These are phyloP conservation scores for Aproaerema taeniolella DNA, from an alignment of 2,888 invertebrate genomes.

Conservation along the genomic window DNA sequence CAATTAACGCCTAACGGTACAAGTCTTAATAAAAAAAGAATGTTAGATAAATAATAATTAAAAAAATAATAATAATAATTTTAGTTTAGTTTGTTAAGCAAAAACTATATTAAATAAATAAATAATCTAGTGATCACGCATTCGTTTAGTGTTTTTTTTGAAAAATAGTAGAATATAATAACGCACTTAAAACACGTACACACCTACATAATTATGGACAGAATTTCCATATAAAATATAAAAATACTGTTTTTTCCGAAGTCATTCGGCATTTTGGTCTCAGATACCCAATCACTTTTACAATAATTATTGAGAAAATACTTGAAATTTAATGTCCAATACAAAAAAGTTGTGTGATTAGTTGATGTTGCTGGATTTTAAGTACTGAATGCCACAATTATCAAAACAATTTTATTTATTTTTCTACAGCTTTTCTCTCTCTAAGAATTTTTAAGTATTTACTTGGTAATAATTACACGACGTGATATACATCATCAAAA, in stretches of 20 bases:
- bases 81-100: slow-evolving; percentile 10
- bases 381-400: too few relatives aligned
- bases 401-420: too few relatives aligned
- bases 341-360: too few relatives aligned
- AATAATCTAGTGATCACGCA: slow-evolving; percentile 11
- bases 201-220: too few relatives aligned
- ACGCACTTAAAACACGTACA: slow-evolving; percentile 8
- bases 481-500: too few relatives aligned
- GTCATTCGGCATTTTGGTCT: slow-evolving; percentile 33
- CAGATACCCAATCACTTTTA: slow-evolving; percentile 28
- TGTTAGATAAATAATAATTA: slow-evolving; percentile 16
- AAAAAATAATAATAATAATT: not conserved
- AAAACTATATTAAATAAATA: slow-evolving; percentile 8
- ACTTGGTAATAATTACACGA: too few relatives aligned
- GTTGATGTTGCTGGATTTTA: too few relatives aligned
- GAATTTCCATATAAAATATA: slow-evolving; percentile 11
- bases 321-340: too few relatives aligned
- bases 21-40: slow-evolving; percentile 41
- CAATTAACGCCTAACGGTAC: slow-evolving; percentile 36
- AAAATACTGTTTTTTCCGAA: slow-evolving; percentile 34
- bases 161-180: slow-evolving; percentile 2
- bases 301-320: not conserved
- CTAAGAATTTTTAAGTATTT: too few relatives aligned
- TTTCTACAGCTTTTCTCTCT: too few relatives aligned
- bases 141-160: not conserved